Percentiles rank a stretch among this genome's conserved stretches.
Conservation (phyloP, 2,113 vertebrate species). For the Amblyornis subalaris region DNA sequence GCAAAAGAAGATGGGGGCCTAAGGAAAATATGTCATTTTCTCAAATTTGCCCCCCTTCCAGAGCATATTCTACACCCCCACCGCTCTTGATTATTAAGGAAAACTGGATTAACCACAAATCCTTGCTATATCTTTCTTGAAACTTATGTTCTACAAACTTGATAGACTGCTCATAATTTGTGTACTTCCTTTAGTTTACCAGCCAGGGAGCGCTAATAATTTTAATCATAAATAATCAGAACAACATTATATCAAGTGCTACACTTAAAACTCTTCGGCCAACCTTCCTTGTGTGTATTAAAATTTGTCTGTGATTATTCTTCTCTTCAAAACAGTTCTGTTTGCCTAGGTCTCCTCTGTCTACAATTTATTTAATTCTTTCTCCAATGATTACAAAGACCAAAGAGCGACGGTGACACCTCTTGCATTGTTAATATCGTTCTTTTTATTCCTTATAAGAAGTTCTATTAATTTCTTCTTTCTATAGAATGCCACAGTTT, state of each 20-base stretch:
- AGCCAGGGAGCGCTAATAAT: background rate
- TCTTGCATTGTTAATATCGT: background rate
- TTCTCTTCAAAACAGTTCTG: background rate
- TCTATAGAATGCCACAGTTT: background rate
- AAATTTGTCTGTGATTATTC: background rate
- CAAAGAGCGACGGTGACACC: fast-evolving
- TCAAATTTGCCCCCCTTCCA: background rate
- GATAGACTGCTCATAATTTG: background rate
- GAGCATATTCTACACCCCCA: background rate
- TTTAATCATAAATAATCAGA: background rate
- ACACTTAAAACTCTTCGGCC: background rate
- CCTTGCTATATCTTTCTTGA: background rate
- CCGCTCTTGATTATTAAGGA: background rate
- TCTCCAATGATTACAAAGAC: background rate
- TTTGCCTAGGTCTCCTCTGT: background rate
- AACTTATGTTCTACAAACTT: background rate
- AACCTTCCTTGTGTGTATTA: background rate
- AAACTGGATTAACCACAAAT: background rate
- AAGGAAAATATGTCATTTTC: background rate
- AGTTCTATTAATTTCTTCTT: background rate
- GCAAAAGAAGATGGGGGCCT: background rate
- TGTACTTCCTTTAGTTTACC: background rate
- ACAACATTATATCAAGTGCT: background rate
- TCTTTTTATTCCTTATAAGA: background rate
- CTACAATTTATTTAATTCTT: background rate